These are phyloP conservation scores for Tipula vernalis DNA, from an alignment of 2,888 invertebrate genomes.

Conservation along the genomic window DNA sequence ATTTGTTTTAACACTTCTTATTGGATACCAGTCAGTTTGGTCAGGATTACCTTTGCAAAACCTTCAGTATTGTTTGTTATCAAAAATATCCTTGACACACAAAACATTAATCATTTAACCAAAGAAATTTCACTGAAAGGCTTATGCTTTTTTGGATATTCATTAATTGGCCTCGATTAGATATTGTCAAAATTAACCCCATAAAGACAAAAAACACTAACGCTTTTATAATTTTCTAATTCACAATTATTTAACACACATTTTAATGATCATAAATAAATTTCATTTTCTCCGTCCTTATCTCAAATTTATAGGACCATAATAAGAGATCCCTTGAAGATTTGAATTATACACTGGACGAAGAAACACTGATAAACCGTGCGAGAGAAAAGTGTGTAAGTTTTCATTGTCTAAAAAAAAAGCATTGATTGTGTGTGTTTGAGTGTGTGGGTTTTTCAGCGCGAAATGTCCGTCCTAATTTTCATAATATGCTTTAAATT, in stretches of 20 bases:
- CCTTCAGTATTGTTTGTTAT: too few species aligned
- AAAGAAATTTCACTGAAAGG: too few species aligned
- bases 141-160: too few species aligned
- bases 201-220: neutral
- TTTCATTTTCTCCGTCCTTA: neutral
- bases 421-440: neutral
- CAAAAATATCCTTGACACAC: too few species aligned
- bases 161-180: too few species aligned
- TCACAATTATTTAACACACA: neutral
- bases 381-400: neutral
- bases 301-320: neutral
- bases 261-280: neutral
- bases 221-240: neutral
- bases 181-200: too few species aligned
- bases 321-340: neutral
- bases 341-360: neutral
- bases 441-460: neutral
- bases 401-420: neutral
- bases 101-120: too few species aligned
- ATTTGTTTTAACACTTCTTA: too few species aligned
- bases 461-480: neutral
- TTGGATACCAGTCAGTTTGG: too few species aligned
- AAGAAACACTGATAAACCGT: neutral
- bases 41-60: too few species aligned
- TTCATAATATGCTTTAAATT: too few species aligned